These are phyloP conservation scores for Ectemnius lituratus DNA, from an alignment of 2,888 invertebrate species.

Conservation along the genomic window DNA sequence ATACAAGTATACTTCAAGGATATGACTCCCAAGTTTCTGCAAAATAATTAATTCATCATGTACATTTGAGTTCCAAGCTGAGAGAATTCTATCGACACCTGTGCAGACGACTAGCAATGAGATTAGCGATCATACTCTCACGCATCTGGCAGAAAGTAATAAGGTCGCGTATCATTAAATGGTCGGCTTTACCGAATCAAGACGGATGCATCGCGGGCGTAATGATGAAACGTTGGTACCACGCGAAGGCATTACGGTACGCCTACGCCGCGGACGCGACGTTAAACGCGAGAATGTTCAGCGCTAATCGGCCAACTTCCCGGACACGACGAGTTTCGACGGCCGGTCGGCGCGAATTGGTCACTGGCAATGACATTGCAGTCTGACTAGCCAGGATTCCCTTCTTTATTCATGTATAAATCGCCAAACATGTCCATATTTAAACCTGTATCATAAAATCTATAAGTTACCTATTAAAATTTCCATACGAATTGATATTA, in stretches of 20 bases:
- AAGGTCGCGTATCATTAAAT: slow-evolving; percentile 25
- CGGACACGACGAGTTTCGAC: slow-evolving; percentile 75
- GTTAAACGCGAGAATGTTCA: slow-evolving; percentile 70
- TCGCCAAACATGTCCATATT: no score
- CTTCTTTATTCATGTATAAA: no score
- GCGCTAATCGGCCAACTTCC: slow-evolving; percentile 74
- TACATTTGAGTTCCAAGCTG: no score
- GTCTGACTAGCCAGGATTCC: slow-evolving; percentile 8
- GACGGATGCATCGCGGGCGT: slow-evolving; percentile 17
- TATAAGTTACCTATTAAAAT: no score
- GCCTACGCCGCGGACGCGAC: slow-evolving; percentile 62
- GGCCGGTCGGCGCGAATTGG: slow-evolving; percentile 62
- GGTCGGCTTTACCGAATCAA: slow-evolving; percentile 22
- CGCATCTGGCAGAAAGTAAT: slow-evolving; percentile 4
- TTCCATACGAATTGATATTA: no score
- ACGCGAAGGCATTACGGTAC: slow-evolving; percentile 67
- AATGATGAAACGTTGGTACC: slow-evolving; percentile 46
- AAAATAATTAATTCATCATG: no score
- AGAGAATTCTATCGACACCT: no score
- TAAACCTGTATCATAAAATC: no score
- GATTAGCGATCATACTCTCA: not conserved
- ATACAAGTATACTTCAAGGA: no score
- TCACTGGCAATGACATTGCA: slow-evolving; percentile 76
- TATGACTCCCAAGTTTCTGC: no score
- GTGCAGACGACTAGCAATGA: not conserved